Conservation (phyloP, 2,113 vertebrate genomes). For the Chrysochloris asiatica region DNA sequence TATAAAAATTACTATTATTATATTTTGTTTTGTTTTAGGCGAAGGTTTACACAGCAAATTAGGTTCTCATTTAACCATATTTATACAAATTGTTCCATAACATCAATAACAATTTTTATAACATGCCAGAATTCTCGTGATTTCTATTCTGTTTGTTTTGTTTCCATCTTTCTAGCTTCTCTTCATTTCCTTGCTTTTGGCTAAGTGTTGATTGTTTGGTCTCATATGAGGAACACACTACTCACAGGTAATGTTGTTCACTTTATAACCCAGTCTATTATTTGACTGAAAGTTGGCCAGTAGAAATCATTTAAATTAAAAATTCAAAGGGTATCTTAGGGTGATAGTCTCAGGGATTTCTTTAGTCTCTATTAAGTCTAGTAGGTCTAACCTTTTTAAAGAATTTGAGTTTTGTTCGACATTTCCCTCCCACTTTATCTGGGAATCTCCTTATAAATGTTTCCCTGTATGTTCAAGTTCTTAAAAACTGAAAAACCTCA, state of each 20-base stretch:
- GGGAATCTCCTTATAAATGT: background rate
- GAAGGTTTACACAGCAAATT: background rate
- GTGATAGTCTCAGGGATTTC: background rate
- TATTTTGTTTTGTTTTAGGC: background rate
- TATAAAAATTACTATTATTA: background rate
- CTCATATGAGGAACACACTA: background rate
- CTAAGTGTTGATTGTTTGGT: background rate
- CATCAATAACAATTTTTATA: background rate
- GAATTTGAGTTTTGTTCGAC: background rate
- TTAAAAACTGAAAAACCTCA: background rate
- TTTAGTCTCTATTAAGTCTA: background rate
- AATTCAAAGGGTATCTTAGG: background rate
- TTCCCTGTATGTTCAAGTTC: background rate
- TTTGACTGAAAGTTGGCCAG: background rate
- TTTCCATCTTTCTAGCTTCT: background rate
- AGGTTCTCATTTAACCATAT: background rate
- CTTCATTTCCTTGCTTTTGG: background rate
- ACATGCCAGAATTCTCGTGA: background rate
- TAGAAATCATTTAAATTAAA: background rate
- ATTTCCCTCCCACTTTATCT: background rate
- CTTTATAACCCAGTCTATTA: background rate
- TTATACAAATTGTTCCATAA: background rate
- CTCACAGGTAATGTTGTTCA: background rate
- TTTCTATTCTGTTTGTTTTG: background rate
- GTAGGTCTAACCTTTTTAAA: background rate